Evolutionary conservation across 2,113 vertebrate genomes (phyloP).

Genomic region (Alouatta palliata): DNA sequence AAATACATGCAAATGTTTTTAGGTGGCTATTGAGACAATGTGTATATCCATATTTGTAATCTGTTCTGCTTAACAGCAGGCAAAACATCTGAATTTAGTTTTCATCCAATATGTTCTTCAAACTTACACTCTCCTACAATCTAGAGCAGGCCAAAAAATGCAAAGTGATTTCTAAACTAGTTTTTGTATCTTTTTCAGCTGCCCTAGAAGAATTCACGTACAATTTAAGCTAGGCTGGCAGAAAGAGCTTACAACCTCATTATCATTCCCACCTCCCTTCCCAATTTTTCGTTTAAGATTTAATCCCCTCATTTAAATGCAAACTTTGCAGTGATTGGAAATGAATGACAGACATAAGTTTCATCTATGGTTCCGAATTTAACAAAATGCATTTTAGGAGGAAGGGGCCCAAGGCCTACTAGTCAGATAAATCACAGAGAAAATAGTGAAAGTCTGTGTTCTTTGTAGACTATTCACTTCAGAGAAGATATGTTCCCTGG

Average conservation of each 20-base stretch:
- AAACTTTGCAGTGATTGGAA: neutral
- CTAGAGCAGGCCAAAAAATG: constrained; percentile 25
- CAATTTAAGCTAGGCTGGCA: neutral
- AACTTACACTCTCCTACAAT: neutral
- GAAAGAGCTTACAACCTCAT: neutral
- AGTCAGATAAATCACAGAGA: neutral
- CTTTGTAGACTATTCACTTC: neutral
- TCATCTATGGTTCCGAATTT: neutral
- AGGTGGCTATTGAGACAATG: neutral
- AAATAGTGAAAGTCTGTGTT: neutral
- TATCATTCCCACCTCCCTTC: neutral
- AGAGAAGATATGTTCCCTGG: neutral
- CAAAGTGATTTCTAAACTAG: constrained; percentile 5
- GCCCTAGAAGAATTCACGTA: neutral
- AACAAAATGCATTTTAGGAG: neutral
- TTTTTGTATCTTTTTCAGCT: neutral
- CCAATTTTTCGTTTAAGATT: neutral
- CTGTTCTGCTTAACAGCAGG: neutral
- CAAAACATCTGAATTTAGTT: constrained; percentile 13
- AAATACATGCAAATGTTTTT: neutral
- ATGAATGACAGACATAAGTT: neutral
- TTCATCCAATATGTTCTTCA: constrained; percentile 19
- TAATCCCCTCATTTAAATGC: neutral
- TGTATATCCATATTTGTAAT: constrained; percentile 15
- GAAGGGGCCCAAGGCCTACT: neutral